Base-by-base conservation (phyloP, 2,888 invertebrate genomes). In the Brachyopa scutellaris region DNA sequence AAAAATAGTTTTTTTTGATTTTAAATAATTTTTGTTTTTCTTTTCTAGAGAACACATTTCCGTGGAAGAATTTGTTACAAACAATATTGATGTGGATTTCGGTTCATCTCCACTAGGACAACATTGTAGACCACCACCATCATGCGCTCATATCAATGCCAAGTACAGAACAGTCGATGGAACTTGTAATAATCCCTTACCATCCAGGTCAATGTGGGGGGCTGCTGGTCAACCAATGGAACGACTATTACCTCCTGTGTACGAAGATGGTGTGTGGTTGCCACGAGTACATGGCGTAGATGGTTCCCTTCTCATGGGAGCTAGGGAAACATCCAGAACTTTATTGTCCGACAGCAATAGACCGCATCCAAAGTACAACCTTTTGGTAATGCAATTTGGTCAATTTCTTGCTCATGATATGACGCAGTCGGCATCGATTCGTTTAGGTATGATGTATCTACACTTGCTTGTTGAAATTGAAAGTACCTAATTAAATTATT, bases 351-450 rank as follows among this genome's bases (percentile, higher is more conserved):
- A 94, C 82, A 90, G 90, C 0, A 92, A 93, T 87, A 91, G 92
- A 47, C 93, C 93, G 9, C 95, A 95, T 88, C 85, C 88, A 0
- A 92, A 92, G 0, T 92, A 92, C 86, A 95, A 95, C 57, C 89
- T 95, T 47, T 91, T 95, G 86, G 91, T 95, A 66, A 95, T 95
- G 94, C 95, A 95, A 88, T 96, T 95, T 90, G 94, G 95, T 0
- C 95, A 96, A 87, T 95, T 96, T 86, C 88, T 96, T 7, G 93
- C 94, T 0, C 95, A 96, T 80, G 97, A 97, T 84, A 88, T 95
- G 15, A 93, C 94, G 0, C 93, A 95, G 66, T 94, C 95, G 0
- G 93, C 95, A 1, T 92, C 94, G 40, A 93, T 94, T 31, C 93
- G 93, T 82, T 93, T 93, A 87, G 92, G 95, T 95, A 90, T 91